Evolutionary conservation across 2,888 invertebrate genomes (phyloP).

Genomic region (Matsumyia berberina): DNA sequence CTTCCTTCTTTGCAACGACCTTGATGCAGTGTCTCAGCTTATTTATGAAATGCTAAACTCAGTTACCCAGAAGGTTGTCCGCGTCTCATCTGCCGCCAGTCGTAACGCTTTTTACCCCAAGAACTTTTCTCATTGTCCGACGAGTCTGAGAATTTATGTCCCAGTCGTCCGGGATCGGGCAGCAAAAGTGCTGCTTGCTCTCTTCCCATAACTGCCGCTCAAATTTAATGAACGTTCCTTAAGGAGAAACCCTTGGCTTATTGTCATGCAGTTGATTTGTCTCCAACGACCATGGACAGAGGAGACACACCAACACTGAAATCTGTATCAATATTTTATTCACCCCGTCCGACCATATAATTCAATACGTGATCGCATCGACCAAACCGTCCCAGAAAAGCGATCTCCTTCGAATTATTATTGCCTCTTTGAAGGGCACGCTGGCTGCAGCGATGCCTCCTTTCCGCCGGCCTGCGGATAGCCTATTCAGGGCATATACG

Average conservation of each 20-base stretch:
- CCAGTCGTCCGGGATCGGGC: constrained; percentile 45
- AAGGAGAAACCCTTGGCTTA: constrained; percentile 26
- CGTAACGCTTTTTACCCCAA: constrained; percentile 7
- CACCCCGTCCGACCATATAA: constrained; percentile 60
- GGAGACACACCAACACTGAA: constrained; percentile 18
- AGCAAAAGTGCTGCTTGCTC: constrained; percentile 52
- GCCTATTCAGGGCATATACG: constrained; percentile 49
- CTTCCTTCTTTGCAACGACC: constrained; percentile 1
- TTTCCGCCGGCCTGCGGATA: constrained; percentile 2
- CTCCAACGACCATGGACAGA: constrained; percentile 7
- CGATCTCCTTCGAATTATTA: constrained; percentile 54
- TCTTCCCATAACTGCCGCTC: constrained; percentile 58
- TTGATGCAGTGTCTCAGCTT: constrained; percentile 20
- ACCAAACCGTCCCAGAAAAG: constrained; percentile 6
- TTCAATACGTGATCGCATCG: constrained; percentile 38
- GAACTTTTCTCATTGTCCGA: constrained; percentile 33
- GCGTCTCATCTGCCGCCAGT: not conserved
- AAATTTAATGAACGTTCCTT: constrained; percentile 66
- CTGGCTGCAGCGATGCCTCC: constrained; percentile 28
- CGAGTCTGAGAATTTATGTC: constrained; percentile 51
- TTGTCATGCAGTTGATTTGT: constrained; percentile 47
- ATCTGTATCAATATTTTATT: constrained; percentile 75
- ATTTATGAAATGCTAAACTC: constrained; percentile 49
- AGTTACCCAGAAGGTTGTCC: constrained; percentile 10
- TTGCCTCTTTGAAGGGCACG: constrained; percentile 50